These are phyloP conservation scores for Leptobrachium leishanense DNA, from an alignment of 2,113 vertebrate species.

Conservation along the genomic window DNA sequence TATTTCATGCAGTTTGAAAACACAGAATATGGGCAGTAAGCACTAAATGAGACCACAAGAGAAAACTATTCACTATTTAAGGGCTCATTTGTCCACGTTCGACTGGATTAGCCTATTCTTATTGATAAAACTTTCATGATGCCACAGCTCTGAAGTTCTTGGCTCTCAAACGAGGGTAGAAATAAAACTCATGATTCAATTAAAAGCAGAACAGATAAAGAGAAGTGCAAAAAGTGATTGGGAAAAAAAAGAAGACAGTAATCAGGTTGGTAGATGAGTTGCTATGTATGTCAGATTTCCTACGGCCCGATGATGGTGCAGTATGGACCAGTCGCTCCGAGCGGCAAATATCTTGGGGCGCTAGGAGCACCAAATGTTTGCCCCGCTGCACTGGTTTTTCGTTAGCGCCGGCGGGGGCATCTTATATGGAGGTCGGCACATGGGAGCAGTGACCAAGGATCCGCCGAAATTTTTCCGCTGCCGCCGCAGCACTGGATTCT, in stretches of 20 bases:
- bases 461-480: too few species aligned
- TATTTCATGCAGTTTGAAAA: constrained; percentile 50
- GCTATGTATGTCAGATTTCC: too few species aligned
- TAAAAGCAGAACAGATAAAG: constrained; percentile 46
- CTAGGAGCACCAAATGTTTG: too few species aligned
- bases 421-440: too few species aligned
- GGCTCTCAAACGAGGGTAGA: constrained; percentile 30
- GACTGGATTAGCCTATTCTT: constrained; percentile 46
- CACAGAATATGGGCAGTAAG: constrained; percentile 34
- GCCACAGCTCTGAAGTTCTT: constrained; percentile 43
- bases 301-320: too few species aligned
- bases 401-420: too few species aligned
- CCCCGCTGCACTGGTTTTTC: too few species aligned
- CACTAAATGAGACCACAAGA: constrained; percentile 50
- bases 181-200: constrained; percentile 22
- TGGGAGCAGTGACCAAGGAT: too few species aligned
- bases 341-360: too few species aligned
- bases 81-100: constrained; percentile 47
- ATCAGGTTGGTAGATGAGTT: too few species aligned
- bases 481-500: too few species aligned
- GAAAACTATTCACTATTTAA: constrained; percentile 48
- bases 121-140: constrained; percentile 50
- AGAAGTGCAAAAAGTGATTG: background rate
- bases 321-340: too few species aligned
- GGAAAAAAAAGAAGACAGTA: background rate